Percentiles rank a stretch among this genome's conserved stretches.
Evolutionary conservation across 2,113 vertebrate genomes (phyloP).

Genomic region (Equus quagga): DNA sequence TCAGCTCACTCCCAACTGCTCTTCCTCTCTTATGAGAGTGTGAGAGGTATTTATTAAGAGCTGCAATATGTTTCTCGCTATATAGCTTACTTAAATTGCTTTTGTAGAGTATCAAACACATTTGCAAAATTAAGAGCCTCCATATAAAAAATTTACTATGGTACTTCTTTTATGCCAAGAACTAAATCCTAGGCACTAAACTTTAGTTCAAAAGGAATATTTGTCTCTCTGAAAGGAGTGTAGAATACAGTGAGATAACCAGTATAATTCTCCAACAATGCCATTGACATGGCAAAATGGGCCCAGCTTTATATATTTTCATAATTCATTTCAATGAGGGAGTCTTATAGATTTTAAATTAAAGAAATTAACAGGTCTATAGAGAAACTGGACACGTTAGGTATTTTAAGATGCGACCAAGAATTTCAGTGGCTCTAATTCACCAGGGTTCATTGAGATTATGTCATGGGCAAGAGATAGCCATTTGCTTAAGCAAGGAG

Average conservation of each 20-base stretch:
- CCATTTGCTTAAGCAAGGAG: neutral
- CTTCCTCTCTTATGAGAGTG: neutral
- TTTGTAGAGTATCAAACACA: constrained; percentile 53
- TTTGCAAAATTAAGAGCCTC: constrained; percentile 60
- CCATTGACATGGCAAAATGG: neutral
- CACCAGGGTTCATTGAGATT: neutral
- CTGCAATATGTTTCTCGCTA: constrained; percentile 58
- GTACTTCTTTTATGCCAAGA: constrained; percentile 54
- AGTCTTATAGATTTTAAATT: constrained; percentile 30
- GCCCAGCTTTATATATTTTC: neutral
- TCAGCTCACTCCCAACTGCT: neutral
- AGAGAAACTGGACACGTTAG: neutral
- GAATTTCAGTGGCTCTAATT: constrained; percentile 45
- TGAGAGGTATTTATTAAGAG: constrained; percentile 65
- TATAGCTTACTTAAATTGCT: constrained; percentile 63
- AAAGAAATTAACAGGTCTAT: constrained; percentile 40
- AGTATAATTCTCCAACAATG: neutral
- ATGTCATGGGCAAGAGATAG: neutral
- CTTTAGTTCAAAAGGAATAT: constrained; percentile 29
- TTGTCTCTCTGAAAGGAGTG: constrained; percentile 23
- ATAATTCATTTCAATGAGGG: neutral
- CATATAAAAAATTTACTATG: constrained; percentile 39
- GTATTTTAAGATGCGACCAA: constrained; percentile 1
- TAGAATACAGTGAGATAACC: neutral
- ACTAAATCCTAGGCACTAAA: constrained; percentile 42